These are phyloP conservation scores for Triplophysa rosa DNA, from an alignment of 2,113 vertebrate genomes.

Conservation along the genomic window DNA sequence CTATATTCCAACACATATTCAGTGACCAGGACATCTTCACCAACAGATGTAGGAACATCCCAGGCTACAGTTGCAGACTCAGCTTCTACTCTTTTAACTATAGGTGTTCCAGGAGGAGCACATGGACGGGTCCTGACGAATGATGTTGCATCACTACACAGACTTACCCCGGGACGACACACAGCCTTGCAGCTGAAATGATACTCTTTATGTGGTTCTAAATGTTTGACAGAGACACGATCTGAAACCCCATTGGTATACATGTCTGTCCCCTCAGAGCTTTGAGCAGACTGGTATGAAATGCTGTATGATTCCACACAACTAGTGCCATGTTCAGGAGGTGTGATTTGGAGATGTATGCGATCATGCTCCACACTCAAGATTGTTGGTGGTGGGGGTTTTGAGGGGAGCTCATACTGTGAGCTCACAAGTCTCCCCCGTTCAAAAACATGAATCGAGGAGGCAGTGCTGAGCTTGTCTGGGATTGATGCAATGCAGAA, in stretches of 20 bases:
- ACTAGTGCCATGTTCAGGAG: constrained; percentile 15
- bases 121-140: constrained; percentile 42
- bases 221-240: constrained; percentile 9
- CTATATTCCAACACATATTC: constrained; percentile 48
- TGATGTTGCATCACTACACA: constrained; percentile 37
- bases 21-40: constrained; percentile 40
- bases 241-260: constrained; percentile 17
- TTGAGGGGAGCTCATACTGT: constrained; percentile 51
- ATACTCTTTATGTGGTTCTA: constrained; percentile 46
- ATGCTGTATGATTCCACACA: constrained; percentile 35
- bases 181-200: constrained; percentile 48
- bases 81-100: constrained; percentile 27
- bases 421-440: constrained; percentile 29
- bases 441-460: constrained; percentile 53
- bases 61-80: constrained; percentile 34
- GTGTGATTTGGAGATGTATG: not conserved
- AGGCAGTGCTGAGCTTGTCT: constrained; percentile 12
- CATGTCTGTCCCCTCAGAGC: constrained; percentile 43
- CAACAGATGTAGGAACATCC: constrained; percentile 50
- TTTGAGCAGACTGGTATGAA: constrained; percentile 33
- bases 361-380: constrained; percentile 21
- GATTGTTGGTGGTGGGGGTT: constrained; percentile 29
- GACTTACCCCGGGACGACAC: constrained; percentile 49
- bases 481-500: constrained; percentile 51
- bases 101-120: constrained; percentile 45